phyloP scores from a whole-genome alignment of 1,140 invertebrate genomes.

The Atta texana region DNA sequence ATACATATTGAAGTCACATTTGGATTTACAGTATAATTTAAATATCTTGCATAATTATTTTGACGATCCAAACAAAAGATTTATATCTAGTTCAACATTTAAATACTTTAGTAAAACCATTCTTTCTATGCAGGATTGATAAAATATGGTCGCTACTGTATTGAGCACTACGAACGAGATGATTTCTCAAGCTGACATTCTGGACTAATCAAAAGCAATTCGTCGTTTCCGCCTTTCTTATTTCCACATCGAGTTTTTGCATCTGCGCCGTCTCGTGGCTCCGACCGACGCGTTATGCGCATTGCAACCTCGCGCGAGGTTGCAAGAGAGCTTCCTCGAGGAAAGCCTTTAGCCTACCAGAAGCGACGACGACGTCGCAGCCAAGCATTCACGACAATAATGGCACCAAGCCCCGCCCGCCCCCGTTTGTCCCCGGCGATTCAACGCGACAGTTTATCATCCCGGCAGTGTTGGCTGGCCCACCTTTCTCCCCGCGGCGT shows the following conservation, averaged over 20 bases:
- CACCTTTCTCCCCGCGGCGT: constrained; percentile 54
- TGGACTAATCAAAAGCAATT: constrained; percentile 6
- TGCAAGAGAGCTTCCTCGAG: constrained; percentile 1
- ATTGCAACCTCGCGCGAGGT: not conserved
- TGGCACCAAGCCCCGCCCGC: not conserved
- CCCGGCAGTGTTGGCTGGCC: constrained; percentile 46
- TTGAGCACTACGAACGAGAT: not conserved
- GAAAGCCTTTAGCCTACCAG: constrained; percentile 15
- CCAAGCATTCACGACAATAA: constrained; percentile 54
- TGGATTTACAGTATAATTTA: no score
- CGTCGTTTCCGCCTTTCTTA: not conserved
- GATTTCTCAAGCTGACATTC: constrained; percentile 33
- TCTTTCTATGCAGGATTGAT: not conserved
- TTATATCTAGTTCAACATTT: no score
- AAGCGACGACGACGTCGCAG: constrained; percentile 24
- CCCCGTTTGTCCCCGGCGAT: constrained; percentile 10
- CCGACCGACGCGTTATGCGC: constrained; percentile 15
- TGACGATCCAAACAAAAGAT: no score
- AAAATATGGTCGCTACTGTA: not conserved
- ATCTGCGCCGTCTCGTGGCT: not conserved
- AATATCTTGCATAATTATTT: no score
- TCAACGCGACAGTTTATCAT: constrained; percentile 62
- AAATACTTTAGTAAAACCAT: no score
- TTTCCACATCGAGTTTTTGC: constrained; percentile 29
- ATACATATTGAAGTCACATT: no score